These are phyloP conservation scores for Hymenopus coronatus DNA, from an alignment of 2,888 invertebrate species.

Conservation along the genomic window DNA sequence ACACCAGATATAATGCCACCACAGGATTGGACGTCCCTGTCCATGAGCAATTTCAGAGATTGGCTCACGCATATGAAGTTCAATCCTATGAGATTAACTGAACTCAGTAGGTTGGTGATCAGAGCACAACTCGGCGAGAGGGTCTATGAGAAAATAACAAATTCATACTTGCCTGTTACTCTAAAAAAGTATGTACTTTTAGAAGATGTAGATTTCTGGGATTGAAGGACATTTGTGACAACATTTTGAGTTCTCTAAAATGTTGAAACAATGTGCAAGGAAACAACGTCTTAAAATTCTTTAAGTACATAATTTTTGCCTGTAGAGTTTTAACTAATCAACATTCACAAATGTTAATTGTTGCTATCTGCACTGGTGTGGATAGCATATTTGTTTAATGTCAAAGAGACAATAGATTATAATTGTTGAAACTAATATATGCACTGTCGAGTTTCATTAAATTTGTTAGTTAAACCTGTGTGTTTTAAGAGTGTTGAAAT, in stretches of 20 bases:
- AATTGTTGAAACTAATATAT: too few relatives aligned
- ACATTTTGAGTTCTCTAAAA: too few relatives aligned
- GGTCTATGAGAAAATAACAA: slow-evolving; percentile 46
- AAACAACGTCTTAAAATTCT: background rate
- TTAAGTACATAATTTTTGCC: background rate
- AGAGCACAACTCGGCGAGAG: slow-evolving; percentile 48
- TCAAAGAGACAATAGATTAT: too few relatives aligned
- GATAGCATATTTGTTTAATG: too few relatives aligned
- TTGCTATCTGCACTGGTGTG: too few relatives aligned
- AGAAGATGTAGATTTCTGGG: slow-evolving; percentile 46
- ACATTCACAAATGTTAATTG: background rate
- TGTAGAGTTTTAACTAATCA: background rate
- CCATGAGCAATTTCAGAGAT: slow-evolving; percentile 43
- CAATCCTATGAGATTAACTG: slow-evolving; percentile 54
- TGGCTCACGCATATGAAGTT: slow-evolving; percentile 50
- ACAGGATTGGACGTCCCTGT: slow-evolving; percentile 33
- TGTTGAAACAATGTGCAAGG: background rate
- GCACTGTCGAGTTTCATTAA: too few relatives aligned
- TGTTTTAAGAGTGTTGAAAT: too few relatives aligned
- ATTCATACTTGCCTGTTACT: slow-evolving; percentile 55
- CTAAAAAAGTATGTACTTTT: slow-evolving; percentile 59
- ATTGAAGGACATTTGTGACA: slow-evolving; percentile 12
- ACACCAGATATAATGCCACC: slow-evolving; percentile 25
- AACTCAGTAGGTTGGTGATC: slow-evolving; percentile 58
- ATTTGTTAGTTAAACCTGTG: too few relatives aligned